These are phyloP conservation scores for Drosophila lowei DNA, from an alignment of 1,140 invertebrate species.

Conservation along the genomic window DNA sequence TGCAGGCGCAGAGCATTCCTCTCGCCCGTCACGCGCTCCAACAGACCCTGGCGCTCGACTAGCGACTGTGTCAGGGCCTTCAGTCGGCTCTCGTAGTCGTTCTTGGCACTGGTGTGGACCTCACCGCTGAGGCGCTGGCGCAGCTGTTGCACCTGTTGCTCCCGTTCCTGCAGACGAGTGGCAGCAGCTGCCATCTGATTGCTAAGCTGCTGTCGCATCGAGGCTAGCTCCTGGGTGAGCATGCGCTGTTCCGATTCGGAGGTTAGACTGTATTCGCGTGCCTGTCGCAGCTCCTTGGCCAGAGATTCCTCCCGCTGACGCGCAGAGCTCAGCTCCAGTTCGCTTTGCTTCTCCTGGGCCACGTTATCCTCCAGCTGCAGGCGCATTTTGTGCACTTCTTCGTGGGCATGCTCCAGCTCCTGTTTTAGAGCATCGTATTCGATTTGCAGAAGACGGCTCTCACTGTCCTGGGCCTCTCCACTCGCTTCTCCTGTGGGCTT, in stretches of 20 bases:
- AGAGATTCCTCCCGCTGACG: slow-evolving; percentile 56
- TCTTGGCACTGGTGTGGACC: slow-evolving; percentile 47
- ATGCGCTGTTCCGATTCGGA: slow-evolving; percentile 69
- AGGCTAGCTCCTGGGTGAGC: slow-evolving; percentile 71
- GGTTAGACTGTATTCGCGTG: slow-evolving; percentile 46
- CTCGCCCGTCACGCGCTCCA: slow-evolving; percentile 91
- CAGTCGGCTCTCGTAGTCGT: slow-evolving; percentile 88
- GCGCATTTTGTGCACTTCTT: slow-evolving; percentile 52
- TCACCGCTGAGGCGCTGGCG: slow-evolving; percentile 55
- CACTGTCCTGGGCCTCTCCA: slow-evolving; percentile 43
- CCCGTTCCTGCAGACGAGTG: slow-evolving; percentile 75
- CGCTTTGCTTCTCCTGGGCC: slow-evolving; percentile 41
- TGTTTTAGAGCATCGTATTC: slow-evolving; percentile 65
- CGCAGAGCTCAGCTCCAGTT: slow-evolving; percentile 41
- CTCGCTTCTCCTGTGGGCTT: slow-evolving; percentile 46
- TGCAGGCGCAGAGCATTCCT: slow-evolving; percentile 91
- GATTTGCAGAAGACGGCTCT: slow-evolving; percentile 65
- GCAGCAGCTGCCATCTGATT: slow-evolving; percentile 76
- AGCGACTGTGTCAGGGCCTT: slow-evolving; percentile 90
- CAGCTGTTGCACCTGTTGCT: slow-evolving; percentile 61
- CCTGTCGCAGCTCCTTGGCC: slow-evolving; percentile 56
- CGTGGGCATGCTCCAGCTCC: slow-evolving; percentile 55
- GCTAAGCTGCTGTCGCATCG: slow-evolving; percentile 75
- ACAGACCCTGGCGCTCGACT: slow-evolving; percentile 90
- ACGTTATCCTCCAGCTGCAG: slow-evolving; percentile 63